A percentile compares a stretch with the other conserved stretches of the same genome.
Conservation (phyloP, 2,888 invertebrate genomes). For the Stenurella melanura region DNA sequence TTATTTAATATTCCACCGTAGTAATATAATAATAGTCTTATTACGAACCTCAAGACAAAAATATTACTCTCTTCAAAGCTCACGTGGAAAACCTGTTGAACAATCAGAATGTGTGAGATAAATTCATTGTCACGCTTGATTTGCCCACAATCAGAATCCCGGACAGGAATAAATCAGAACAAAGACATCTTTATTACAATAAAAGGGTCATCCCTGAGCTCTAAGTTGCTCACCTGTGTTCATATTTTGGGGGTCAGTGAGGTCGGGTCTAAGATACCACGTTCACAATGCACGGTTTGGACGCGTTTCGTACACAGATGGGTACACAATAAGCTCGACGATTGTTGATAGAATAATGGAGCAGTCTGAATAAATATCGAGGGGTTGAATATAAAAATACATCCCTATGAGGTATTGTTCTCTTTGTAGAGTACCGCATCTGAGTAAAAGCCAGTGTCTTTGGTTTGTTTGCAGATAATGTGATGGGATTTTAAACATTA, state of each 20-base stretch:
- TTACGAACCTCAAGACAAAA: background rate
- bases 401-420: slow-evolving; percentile 64
- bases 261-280: slow-evolving; percentile 58
- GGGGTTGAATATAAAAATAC: slow-evolving; percentile 57
- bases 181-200: slow-evolving; percentile 59
- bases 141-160: slow-evolving; percentile 56
- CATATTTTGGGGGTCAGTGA: slow-evolving; percentile 52
- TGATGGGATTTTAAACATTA: slow-evolving; percentile 65
- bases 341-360: slow-evolving; percentile 72
- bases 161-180: slow-evolving; percentile 55
- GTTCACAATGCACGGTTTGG: slow-evolving; percentile 54
- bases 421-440: slow-evolving; percentile 58
- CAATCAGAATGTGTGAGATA: slow-evolving; percentile 51
- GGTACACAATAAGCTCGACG: slow-evolving; percentile 70
- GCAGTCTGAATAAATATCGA: slow-evolving; percentile 69
- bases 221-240: slow-evolving; percentile 47
- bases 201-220: slow-evolving; percentile 52
- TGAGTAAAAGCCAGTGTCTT: slow-evolving; percentile 63
- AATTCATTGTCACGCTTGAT: slow-evolving; percentile 58
- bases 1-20: too few relatives aligned
- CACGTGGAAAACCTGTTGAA: slow-evolving; percentile 56
- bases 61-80: slow-evolving; percentile 23
- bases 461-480: slow-evolving; percentile 66
- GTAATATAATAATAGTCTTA: background rate
- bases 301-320: slow-evolving; percentile 67